phyloP scores from a whole-genome alignment of 2,888 invertebrate genomes.

The Polymixis lichenea region DNA sequence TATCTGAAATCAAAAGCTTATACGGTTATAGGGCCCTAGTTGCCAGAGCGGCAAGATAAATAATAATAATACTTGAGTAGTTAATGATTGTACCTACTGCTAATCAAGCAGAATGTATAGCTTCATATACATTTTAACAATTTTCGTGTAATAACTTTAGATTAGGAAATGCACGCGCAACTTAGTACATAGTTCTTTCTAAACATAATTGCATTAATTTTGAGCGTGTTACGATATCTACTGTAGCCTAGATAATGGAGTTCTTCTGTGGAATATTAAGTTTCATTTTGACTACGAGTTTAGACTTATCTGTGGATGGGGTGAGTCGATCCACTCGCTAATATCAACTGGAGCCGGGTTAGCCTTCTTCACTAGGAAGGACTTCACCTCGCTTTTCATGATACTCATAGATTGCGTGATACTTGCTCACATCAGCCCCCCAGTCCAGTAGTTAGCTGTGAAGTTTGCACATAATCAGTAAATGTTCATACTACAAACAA shows the following conservation, averaged over 20 bases:
- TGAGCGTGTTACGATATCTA: conserved; percentile 23
- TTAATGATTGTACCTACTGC: conserved; percentile 1
- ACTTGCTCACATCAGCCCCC: conserved; percentile 75
- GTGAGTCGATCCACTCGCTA: conserved; percentile 75
- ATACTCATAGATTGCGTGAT: conserved; percentile 71
- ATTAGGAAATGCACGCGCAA: conserved; percentile 5
- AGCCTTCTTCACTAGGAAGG: conserved; percentile 77
- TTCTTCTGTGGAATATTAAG: conserved; percentile 15
- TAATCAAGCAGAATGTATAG: conserved; percentile 27
- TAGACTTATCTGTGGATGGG: conserved; percentile 79
- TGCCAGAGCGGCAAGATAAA: conserved; percentile 13
- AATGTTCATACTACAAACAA: conserved; percentile 51
- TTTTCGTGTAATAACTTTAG: not conserved
- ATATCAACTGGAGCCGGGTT: conserved; percentile 76
- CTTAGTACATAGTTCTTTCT: conserved; percentile 25
- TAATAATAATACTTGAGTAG: not conserved
- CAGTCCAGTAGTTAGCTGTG: conserved; percentile 82
- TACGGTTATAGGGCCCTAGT: conserved; percentile 61
- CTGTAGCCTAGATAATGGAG: conserved; percentile 20
- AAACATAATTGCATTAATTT: not conserved
- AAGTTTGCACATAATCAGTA: conserved; percentile 81
- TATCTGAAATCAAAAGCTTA: conserved; percentile 65
- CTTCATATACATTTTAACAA: not conserved
- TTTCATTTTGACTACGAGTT: conserved; percentile 48
- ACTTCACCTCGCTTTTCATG: conserved; percentile 73